These are phyloP conservation scores for Hippocampus comes DNA, from an alignment of 2,113 vertebrate genomes.

Conservation along the genomic window DNA sequence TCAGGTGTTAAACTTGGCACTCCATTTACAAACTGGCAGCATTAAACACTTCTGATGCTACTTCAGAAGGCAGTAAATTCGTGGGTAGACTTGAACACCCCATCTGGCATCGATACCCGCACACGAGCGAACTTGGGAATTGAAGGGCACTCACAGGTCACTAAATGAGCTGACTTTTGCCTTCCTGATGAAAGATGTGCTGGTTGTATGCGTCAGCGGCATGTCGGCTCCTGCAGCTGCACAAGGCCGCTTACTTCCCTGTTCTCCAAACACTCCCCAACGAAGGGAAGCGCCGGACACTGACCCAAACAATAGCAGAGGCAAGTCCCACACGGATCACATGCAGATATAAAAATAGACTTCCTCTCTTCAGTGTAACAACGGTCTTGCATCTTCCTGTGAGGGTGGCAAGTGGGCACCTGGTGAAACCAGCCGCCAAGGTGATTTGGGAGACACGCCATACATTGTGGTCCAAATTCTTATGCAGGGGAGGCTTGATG, in stretches of 20 bases:
- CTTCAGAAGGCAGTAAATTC: too few species aligned
- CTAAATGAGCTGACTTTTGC: not conserved
- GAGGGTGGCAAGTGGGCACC: not conserved
- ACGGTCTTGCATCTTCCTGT: not conserved
- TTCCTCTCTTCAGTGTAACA: slow-evolving; percentile 49
- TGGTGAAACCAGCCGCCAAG: not conserved
- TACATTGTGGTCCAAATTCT: not conserved
- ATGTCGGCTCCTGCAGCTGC: slow-evolving; percentile 31
- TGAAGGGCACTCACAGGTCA: too few species aligned
- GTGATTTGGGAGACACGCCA: not conserved
- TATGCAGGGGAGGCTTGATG: not conserved
- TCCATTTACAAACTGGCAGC: not conserved
- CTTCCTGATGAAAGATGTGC: not conserved
- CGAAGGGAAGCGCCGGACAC: slow-evolving; percentile 45
- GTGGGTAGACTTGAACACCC: too few species aligned
- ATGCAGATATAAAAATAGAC: slow-evolving; percentile 52
- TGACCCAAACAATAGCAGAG: slow-evolving; percentile 52
- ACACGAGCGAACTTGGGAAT: not conserved
- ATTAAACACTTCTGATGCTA: too few species aligned
- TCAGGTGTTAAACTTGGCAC: not conserved
- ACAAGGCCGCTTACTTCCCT: not conserved
- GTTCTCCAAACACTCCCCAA: not conserved
- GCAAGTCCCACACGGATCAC: not conserved
- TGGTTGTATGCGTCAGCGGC: not conserved
- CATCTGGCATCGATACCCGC: too few species aligned